Conservation (phyloP, 2,888 invertebrate species). For the Lissocephala sabroskyi region DNA sequence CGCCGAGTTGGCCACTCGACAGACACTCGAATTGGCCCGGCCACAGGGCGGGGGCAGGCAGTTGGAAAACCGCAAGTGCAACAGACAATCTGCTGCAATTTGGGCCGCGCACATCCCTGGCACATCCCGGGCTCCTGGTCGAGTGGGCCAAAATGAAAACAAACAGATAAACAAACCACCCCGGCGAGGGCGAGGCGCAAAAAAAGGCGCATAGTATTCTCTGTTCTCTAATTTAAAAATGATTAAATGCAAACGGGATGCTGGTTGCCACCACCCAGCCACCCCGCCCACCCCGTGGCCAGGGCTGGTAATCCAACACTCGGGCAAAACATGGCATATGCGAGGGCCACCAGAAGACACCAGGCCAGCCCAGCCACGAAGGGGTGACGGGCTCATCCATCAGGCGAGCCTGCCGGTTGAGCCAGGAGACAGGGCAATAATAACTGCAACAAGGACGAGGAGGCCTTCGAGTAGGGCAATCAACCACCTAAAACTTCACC, state of each 20-base stretch:
- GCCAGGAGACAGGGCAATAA: slow-evolving; percentile 36
- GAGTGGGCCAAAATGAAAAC: slow-evolving; percentile 42
- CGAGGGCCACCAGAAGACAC: slow-evolving; percentile 10
- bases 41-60: neutral
- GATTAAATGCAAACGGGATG: slow-evolving; percentile 54
- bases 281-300: slow-evolving; percentile 10
- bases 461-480: slow-evolving; percentile 9
- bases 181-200: slow-evolving; percentile 9
- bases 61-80: slow-evolving; percentile 24
- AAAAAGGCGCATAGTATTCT: slow-evolving; percentile 54
- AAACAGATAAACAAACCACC: slow-evolving; percentile 58
- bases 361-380: neutral
- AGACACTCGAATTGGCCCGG: slow-evolving; percentile 6
- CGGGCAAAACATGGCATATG: slow-evolving; percentile 62
- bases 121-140: slow-evolving; percentile 18
- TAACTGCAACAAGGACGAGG: slow-evolving; percentile 30
- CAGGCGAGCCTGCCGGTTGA: slow-evolving; percentile 27
- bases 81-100: slow-evolving; percentile 62
- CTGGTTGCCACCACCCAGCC: no score
- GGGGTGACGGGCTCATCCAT: slow-evolving; percentile 21
- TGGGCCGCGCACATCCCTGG: slow-evolving; percentile 14
- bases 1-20: slow-evolving; percentile 27
- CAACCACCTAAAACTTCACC: slow-evolving; percentile 25
- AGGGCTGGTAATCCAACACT: slow-evolving; percentile 64
- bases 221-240: slow-evolving; percentile 66